Evolutionary conservation across 2,797 vertebrate genomes (phyloP).

Genomic region (Anguilla marmorata): DNA sequence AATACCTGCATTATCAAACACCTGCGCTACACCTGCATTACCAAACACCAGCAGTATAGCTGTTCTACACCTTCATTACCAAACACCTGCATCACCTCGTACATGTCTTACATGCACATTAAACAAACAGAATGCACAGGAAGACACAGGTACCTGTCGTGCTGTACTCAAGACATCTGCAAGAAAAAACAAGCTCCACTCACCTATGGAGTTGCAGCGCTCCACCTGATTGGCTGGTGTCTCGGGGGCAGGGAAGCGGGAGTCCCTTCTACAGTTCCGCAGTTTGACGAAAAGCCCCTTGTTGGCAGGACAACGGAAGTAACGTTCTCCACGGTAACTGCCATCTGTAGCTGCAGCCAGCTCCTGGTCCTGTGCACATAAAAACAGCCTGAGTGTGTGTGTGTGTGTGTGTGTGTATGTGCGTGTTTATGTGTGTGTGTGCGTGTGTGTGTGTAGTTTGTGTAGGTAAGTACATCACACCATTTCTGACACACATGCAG

Average conservation of each 20-base stretch:
- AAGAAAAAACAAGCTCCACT: neutral
- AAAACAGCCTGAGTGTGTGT: neutral
- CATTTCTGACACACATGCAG: neutral
- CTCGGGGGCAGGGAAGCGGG: slow-evolving; percentile 74
- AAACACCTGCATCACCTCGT: neutral
- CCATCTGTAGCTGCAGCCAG: slow-evolving; percentile 76
- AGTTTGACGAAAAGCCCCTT: slow-evolving; percentile 81
- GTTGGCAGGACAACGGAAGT: slow-evolving; percentile 77
- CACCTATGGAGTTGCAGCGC: slow-evolving; percentile 82
- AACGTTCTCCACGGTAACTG: slow-evolving; percentile 71
- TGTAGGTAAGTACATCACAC: slow-evolving; percentile 40
- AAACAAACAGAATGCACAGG: neutral
- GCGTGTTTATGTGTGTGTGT: neutral
- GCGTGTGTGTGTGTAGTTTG: neutral
- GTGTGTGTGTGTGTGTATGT: neutral
- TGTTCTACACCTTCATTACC: too few relatives aligned
- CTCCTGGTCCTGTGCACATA: slow-evolving; percentile 72
- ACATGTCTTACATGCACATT: neutral
- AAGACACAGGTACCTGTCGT: neutral
- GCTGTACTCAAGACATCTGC: neutral
- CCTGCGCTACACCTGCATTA: too few relatives aligned
- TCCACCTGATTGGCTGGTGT: slow-evolving; percentile 74
- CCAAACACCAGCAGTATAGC: too few relatives aligned
- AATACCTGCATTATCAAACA: too few relatives aligned
- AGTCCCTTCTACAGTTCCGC: slow-evolving; percentile 76